Evolutionary conservation across 2,113 vertebrate species (phyloP).

Genomic region (Verasper variegatus): DNA sequence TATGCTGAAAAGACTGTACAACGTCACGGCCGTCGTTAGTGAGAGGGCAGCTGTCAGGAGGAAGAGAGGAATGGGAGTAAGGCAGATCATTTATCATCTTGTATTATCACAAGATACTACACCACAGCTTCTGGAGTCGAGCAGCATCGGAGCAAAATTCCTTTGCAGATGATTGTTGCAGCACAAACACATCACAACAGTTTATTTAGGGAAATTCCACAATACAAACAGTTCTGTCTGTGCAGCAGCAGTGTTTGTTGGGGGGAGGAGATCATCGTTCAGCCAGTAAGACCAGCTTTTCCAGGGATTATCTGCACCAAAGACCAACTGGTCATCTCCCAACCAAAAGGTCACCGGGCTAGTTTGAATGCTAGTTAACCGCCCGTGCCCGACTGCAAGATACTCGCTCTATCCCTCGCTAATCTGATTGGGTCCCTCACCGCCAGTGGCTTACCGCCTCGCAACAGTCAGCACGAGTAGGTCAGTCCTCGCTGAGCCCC

Average conservation of each 20-base stretch:
- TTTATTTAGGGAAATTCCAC: conserved; percentile 18
- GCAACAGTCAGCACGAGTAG: conserved; percentile 11
- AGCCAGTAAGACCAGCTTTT: conserved; percentile 60
- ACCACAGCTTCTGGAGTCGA: too few relatives aligned
- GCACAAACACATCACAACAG: not conserved
- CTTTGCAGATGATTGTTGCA: not conserved
- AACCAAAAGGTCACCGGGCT: conserved; percentile 53
- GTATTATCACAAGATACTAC: too few relatives aligned
- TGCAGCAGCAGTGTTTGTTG: conserved; percentile 6
- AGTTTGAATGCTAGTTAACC: conserved; percentile 54
- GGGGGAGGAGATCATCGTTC: conserved; percentile 20
- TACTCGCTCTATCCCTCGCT: conserved; percentile 11
- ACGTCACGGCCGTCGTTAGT: conserved; percentile 9
- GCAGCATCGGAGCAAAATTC: too few relatives aligned
- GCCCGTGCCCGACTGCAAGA: conserved; percentile 2
- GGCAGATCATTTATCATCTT: too few relatives aligned
- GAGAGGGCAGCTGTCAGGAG: not conserved
- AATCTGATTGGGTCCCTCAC: conserved; percentile 46
- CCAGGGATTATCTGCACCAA: conserved; percentile 60
- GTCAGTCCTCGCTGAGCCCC: conserved; percentile 21
- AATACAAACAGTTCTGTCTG: not conserved
- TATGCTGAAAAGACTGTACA: conserved; percentile 13
- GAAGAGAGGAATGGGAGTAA: too few relatives aligned
- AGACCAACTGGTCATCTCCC: conserved; percentile 56
- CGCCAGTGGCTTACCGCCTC: conserved; percentile 14